phyloP scores from a whole-genome alignment of 2,888 invertebrate genomes.

The Eugnorisma glareosa region DNA sequence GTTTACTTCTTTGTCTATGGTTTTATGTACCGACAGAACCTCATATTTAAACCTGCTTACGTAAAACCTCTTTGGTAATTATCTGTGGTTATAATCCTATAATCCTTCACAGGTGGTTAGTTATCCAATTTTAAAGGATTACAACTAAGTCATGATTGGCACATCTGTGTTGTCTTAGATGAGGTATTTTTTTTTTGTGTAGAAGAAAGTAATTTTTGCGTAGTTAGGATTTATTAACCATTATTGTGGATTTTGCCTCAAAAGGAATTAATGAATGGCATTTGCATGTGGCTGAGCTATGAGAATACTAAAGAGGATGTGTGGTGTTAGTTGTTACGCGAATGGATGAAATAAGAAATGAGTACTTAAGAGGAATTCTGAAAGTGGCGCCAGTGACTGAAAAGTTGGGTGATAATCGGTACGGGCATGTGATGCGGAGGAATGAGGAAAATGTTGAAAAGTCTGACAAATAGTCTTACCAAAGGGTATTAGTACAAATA shows the following conservation, averaged over 20 bases:
- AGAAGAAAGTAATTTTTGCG: slow-evolving; percentile 16
- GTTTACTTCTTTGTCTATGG: neutral
- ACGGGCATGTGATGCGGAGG: too few relatives aligned
- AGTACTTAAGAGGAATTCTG: too few relatives aligned
- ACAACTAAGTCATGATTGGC: slow-evolving; percentile 49
- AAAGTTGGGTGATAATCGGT: too few relatives aligned
- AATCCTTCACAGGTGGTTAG: slow-evolving; percentile 73
- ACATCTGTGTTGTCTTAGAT: slow-evolving; percentile 55
- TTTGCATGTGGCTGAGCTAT: too few relatives aligned
- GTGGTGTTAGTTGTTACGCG: too few relatives aligned
- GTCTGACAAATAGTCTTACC: too few relatives aligned
- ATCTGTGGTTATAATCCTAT: slow-evolving; percentile 33
- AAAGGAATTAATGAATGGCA: too few relatives aligned
- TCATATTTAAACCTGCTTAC: neutral
- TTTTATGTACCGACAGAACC: slow-evolving; percentile 25
- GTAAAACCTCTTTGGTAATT: slow-evolving; percentile 30
- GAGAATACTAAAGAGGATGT: too few relatives aligned
- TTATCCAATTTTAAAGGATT: slow-evolving; percentile 72
- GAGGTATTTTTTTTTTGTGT: slow-evolving; percentile 11
- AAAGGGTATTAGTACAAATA: too few relatives aligned
- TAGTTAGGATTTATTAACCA: neutral
- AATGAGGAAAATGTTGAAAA: too few relatives aligned
- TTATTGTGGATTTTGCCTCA: neutral
- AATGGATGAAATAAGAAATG: too few relatives aligned
- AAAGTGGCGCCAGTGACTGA: too few relatives aligned